Evolutionary conservation across 2,113 vertebrate genomes (phyloP), one percentile per base, ranked within the genome.

Genomic region (Cardinalis cardinalis): DNA sequence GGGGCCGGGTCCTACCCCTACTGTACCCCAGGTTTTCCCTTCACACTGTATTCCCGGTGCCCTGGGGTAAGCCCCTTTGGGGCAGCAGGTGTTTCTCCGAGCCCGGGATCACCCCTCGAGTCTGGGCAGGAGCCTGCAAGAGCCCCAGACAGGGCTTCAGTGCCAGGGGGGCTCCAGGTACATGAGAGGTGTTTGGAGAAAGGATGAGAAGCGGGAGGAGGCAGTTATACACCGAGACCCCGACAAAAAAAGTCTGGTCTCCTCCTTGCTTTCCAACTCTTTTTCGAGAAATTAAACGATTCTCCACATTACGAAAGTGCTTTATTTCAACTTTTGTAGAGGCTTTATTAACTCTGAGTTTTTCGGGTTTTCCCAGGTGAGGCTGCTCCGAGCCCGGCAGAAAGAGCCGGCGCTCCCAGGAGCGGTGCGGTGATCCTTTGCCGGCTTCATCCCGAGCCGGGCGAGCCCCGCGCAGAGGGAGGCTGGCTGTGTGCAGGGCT

Each of bases 381-480:
- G 9, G 9, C 12, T 85, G 18, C 4, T 46, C 19, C 16, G 9
- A 76, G 29, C 6, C 38, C 8, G 11, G 20, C 46, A n/a, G 48
- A 43, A 64, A 64, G 59, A 58, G 36, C 21, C 9, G 7, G 16
- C 29, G 6, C 4, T 34, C 10, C 19, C 51, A 49, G 36, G 55
- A 32, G 18, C 16, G 25, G 5, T n/a, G 43, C 40, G 4, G 15
- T 1, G 18, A n/a, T 13, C 26, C 31, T 65, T 41, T 10, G 31
- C 73, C 53, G 12, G 29, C 55, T 66, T 10, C 56, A 19, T 2
- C 40, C 36, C 26, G 3, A 14, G 74, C 12, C 32, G 2, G n/a
- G 40, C 7, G 25, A 65, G 25, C 31, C 8, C 32, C 0, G 40
- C 19, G 2, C 18, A 1, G 15, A 9, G 14, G 6, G 1, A 14